A percentile compares a stretch with the other conserved stretches of the same genome.
phyloP scores from a whole-genome alignment of 2,888 invertebrate genomes.

The Alviniconcha strummeri region DNA sequence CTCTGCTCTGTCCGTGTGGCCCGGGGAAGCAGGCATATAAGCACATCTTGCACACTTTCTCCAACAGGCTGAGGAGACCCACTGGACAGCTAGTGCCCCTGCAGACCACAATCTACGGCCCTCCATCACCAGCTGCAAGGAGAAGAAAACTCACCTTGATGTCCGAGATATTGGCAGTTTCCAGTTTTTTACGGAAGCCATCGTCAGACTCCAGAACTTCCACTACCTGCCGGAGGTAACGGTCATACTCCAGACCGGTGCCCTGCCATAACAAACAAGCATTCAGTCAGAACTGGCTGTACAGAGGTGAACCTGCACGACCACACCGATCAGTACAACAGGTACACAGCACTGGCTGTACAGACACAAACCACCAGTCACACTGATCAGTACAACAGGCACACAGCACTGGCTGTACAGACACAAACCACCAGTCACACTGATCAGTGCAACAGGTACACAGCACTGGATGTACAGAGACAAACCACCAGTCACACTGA shows the following conservation, averaged over 20 bases:
- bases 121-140: too few relatives aligned
- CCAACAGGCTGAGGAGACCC: too few relatives aligned
- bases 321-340: neutral
- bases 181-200: conserved; percentile 70
- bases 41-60: too few relatives aligned
- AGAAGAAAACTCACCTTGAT: conserved; percentile 81
- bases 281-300: too few relatives aligned
- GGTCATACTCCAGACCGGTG: conserved; percentile 80
- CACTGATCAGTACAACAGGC: neutral
- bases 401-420: too few relatives aligned
- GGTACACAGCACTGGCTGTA: neutral
- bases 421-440: too few relatives aligned
- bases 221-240: conserved; percentile 93
- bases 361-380: neutral
- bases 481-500: neutral
- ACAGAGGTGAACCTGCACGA: neutral
- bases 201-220: conserved; percentile 89
- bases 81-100: too few relatives aligned
- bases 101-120: too few relatives aligned
- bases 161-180: conserved; percentile 74
- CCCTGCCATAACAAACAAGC: conserved; percentile 47
- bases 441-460: too few relatives aligned
- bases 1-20: too few relatives aligned
- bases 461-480: neutral
- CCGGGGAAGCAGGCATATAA: too few relatives aligned